Base-by-base conservation (phyloP, 2,888 invertebrate species). In the Melipona bicolor region DNA sequence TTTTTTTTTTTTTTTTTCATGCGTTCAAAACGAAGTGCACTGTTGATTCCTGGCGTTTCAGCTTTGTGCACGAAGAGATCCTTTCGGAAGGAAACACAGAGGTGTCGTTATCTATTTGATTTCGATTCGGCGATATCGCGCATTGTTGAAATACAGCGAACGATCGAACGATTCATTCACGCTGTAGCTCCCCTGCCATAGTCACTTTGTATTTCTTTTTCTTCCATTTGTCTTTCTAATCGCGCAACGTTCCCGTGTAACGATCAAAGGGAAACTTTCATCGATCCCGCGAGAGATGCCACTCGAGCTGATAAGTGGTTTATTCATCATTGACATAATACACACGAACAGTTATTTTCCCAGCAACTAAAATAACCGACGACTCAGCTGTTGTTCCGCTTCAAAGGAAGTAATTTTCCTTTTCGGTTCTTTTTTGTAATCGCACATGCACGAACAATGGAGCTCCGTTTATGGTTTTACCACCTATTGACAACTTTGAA, bases 381-480 rank as follows among this genome's bases (percentile, higher is more conserved):
- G 13, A 21, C 61, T 49, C 3, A 43, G 21, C 32, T 56, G 27
- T 9, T 65, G 36, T 9, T n/a, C 2, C 27, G n/a, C 19, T 19
- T 32, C 59, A 70, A 78, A 69, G 77, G 54, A 77, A 70, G 64
- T 64, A 77, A 76, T 17, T 36, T 43, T 27, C 24, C 52, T 71
- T 59, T 65, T 61, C 67, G 72, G 56, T 68, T 36, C 36, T 36
- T 69, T 43, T 64, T 52, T 64, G 21, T 27, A 50, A 77, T 81
- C 43, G 64, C 56, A 19, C 49, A n/a, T 43, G 43, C 43, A 43
- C 43, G 43, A 43, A 43, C 43, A 9, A 43, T 43, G 9, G 9
- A 43, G 43, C 43, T 43, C 43, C 43, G 9, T 43, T 43, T 43
- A 43, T 11, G 11, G 43, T 43, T 9, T 9, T 9, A 9, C 2